Evolutionary conservation across 2,888 invertebrate genomes (phyloP).

Genomic region (Dendrolimus pini): DNA sequence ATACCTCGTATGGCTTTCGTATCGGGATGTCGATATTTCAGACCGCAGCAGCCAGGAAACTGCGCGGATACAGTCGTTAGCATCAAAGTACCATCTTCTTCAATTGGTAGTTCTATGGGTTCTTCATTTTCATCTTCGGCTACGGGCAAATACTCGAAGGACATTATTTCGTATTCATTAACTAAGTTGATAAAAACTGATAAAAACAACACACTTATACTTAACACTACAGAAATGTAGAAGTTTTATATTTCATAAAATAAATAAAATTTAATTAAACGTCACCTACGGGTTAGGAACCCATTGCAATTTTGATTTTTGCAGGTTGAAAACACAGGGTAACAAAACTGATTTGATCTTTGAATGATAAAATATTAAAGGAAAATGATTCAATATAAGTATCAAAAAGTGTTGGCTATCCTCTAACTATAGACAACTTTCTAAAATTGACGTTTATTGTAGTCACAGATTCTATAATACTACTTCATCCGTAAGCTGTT

Average conservation of each 20-base stretch:
- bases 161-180: slow-evolving; percentile 74
- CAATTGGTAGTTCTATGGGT: slow-evolving; percentile 96
- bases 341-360: slow-evolving; percentile 39
- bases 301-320: slow-evolving; percentile 57
- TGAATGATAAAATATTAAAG: slow-evolving; percentile 23
- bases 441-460: slow-evolving; percentile 53
- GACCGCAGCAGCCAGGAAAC: slow-evolving; percentile 96
- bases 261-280: slow-evolving; percentile 70
- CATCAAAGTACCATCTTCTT: slow-evolving; percentile 95
- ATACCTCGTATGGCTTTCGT: slow-evolving; percentile 93
- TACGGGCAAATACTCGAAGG: slow-evolving; percentile 88
- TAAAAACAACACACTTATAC: slow-evolving; percentile 64
- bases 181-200: slow-evolving; percentile 55
- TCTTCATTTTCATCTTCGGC: slow-evolving; percentile 98
- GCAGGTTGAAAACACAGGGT: slow-evolving; percentile 69
- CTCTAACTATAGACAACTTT: slow-evolving; percentile 61
- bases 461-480: slow-evolving; percentile 1
- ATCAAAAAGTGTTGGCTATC: slow-evolving; percentile 38
- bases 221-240: slow-evolving; percentile 70
- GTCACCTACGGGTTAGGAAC: slow-evolving; percentile 74
- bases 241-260: slow-evolving; percentile 62
- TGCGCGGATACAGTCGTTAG: slow-evolving; percentile 96
- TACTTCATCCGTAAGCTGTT: no score
- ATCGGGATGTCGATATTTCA: slow-evolving; percentile 97
- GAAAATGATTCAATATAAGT: slow-evolving; percentile 28